These are phyloP conservation scores for Taurulus bubalis DNA, from an alignment of 2,113 vertebrate species.

Conservation along the genomic window DNA sequence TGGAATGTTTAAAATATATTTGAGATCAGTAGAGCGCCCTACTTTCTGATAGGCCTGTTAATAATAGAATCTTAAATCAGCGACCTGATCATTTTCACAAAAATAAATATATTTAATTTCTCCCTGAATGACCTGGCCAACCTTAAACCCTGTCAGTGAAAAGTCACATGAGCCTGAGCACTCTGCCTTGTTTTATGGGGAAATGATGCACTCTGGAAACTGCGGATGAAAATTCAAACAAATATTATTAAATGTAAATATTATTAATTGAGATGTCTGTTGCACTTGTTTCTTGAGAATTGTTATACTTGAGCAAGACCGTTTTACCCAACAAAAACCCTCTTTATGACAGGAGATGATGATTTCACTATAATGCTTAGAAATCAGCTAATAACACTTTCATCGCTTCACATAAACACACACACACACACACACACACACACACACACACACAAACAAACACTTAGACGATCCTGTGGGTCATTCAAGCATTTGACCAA, in stretches of 20 bases:
- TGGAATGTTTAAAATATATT: neutral
- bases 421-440: conserved; percentile 8
- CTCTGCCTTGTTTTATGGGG: neutral
- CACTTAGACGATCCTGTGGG: neutral
- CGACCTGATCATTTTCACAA: neutral
- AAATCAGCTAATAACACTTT: neutral
- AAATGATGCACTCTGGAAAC: neutral
- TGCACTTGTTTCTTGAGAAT: neutral
- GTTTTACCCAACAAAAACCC: neutral
- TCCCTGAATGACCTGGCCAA: neutral
- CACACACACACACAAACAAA: conserved; percentile 16
- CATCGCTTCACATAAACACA: neutral
- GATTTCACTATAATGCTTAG: neutral
- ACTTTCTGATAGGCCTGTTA: neutral
- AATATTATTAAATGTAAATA: neutral
- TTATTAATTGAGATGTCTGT: neutral
- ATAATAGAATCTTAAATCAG: neutral
- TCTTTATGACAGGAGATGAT: neutral
- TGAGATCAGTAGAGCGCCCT: neutral
- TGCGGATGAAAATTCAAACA: neutral
- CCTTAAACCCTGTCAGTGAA: neutral
- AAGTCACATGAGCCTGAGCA: neutral
- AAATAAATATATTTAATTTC: neutral
- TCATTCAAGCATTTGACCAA: neutral
- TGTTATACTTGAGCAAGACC: neutral